Evolutionary conservation across 2,888 invertebrate species (phyloP), one percentile per base, ranked within the genome.

Genomic region (Sarcophaga subvicina): DNA sequence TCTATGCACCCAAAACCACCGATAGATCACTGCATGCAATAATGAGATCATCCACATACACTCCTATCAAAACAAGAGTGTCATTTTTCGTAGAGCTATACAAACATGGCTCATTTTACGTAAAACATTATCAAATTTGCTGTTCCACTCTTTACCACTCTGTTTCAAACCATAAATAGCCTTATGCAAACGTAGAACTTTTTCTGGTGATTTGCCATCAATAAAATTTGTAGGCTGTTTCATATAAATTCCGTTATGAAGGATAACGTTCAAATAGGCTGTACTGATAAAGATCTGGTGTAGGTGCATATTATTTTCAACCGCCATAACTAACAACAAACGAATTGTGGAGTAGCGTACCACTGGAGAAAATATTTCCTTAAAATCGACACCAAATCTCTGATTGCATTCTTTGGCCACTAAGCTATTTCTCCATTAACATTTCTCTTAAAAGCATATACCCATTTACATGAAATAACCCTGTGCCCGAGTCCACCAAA

Each of bases 91-190:
- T 27, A 1, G 63, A 5, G 11, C 59, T 66, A 12, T 77, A 83
- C 14, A 83, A 77, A 27, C 4, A 27, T 27, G 27, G 27, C 4
- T 27, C 27, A 27, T 27, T 27, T 25, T 25, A 1, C 60, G 14
- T 6, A 76, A n/a, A 64, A 80, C 76, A 14, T 54, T 17, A 54
- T 83, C 73, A 0, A 83, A 6, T 47, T 59, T 83, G 6, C 20
- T 17, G 67, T 89, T 89, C 22, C 22, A 22, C 22, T 22, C 22
- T 22, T 22, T 22, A 22, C 88, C 88, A 89, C 17, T 84, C n/a
- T 84, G 89, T 67, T 89, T 89, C 6, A 89, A 62, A 8, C 89
- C 89, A 79, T 88, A 89, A 47, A 22, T 22, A 22, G 22, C 22
- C 22, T 22, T 22, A 22, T 22, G 22, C 22, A 22, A 22, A 22